Conservation (phyloP, 2,113 vertebrate species). For the Atlantisia rogersi region DNA sequence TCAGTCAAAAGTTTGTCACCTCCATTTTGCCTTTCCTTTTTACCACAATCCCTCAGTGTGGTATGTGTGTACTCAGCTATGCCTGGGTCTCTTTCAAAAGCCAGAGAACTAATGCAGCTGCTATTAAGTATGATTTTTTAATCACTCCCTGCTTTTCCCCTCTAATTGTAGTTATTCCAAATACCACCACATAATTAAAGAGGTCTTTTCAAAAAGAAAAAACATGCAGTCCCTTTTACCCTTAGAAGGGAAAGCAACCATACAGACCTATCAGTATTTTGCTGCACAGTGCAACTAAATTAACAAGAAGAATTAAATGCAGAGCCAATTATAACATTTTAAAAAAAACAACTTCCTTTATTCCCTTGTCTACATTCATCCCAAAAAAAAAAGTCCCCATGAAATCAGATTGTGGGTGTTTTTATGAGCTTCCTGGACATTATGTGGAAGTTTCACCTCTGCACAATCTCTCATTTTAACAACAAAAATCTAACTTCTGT, state of each 20-base stretch:
- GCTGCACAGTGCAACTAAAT: conserved; percentile 25
- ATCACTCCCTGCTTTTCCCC: conserved; percentile 64
- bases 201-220: conserved; percentile 50
- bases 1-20: background rate
- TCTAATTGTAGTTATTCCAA: conserved; percentile 70
- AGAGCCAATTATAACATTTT: conserved; percentile 49
- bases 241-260: conserved; percentile 47
- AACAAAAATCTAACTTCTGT: background rate
- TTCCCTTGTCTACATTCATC: background rate
- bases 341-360: background rate
- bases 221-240: conserved; percentile 26
- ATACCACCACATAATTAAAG: conserved; percentile 55
- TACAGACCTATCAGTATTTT: conserved; percentile 44
- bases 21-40: background rate
- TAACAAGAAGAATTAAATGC: conserved; percentile 18
- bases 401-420: conserved; percentile 26
- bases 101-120: conserved; percentile 56
- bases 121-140: conserved; percentile 70
- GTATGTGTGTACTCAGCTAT: background rate
- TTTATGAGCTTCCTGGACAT: conserved; percentile 31
- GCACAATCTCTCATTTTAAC: conserved; percentile 15
- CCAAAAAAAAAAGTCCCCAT: background rate
- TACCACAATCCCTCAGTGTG: background rate
- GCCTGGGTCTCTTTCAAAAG: conserved; percentile 33
- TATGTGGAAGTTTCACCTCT: conserved; percentile 16